Evolutionary conservation across 2,888 invertebrate genomes (phyloP).

Genomic region (Acanthoscelides obtectus): DNA sequence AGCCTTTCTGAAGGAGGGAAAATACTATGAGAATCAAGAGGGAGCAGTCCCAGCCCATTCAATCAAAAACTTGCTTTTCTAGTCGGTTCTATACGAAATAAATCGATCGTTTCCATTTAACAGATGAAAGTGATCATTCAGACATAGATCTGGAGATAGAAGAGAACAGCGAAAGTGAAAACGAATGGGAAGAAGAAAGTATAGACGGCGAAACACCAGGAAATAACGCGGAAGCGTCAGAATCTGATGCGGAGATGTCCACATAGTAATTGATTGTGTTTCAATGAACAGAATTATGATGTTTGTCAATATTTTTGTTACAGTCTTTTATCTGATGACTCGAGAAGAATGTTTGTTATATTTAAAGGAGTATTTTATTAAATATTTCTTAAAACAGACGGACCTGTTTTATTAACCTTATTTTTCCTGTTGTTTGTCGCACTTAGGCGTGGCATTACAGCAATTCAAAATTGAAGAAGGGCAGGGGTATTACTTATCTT

Average conservation of each 20-base stretch:
- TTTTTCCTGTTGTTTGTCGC: no score
- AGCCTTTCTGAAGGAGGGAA: no score
- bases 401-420: neutral
- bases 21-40: no score
- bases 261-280: slow-evolving; percentile 1
- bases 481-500: no score
- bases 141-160: slow-evolving; percentile 32
- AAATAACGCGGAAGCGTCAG: slow-evolving; percentile 12
- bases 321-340: neutral
- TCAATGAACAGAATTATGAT: neutral
- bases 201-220: slow-evolving; percentile 30
- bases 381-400: neutral
- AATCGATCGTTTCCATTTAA: no score
- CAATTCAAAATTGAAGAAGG: no score
- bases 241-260: slow-evolving; percentile 10
- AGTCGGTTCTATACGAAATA: no score
- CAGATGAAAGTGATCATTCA: slow-evolving; percentile 33
- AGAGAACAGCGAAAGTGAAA: slow-evolving; percentile 37
- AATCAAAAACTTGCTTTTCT: no score
- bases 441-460: no score
- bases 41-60: no score
- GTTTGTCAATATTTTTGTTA: neutral
- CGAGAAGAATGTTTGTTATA: neutral
- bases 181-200: slow-evolving; percentile 44
- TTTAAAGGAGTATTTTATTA: neutral